These are phyloP conservation scores for Torymus aiolomorphi DNA, from an alignment of 2,888 invertebrate species.

Conservation along the genomic window DNA sequence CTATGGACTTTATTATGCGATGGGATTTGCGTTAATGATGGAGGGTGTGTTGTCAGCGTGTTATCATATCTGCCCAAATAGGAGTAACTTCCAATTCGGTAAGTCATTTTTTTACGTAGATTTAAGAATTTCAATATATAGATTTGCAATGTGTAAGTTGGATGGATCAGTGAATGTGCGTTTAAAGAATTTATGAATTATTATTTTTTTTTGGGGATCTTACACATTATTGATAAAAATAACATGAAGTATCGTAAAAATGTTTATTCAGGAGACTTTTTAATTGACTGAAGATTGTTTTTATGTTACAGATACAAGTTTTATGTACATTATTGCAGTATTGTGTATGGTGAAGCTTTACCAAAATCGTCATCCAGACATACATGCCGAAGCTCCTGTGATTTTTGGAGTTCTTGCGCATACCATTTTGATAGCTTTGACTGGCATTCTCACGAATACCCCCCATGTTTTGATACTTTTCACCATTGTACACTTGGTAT, in stretches of 20 bases:
- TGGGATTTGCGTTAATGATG: conserved; percentile 90
- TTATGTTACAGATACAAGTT: conserved; percentile 85
- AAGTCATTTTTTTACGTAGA: conserved; percentile 66
- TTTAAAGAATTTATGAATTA: no score
- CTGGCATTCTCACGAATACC: conserved; percentile 82
- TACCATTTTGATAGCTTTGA: conserved; percentile 83
- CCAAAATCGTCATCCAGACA: conserved; percentile 91
- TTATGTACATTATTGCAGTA: conserved; percentile 94
- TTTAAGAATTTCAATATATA: no score
- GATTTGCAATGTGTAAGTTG: no score
- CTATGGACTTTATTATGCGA: conserved; percentile 89
- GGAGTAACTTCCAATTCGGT: conserved; percentile 95
- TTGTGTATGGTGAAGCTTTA: conserved; percentile 91
- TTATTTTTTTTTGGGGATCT: no score
- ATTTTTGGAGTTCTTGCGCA: conserved; percentile 87
- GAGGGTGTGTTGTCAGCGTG: conserved; percentile 91
- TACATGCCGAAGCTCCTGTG: conserved; percentile 88
- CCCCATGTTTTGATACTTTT: conserved; percentile 84
- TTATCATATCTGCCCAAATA: conserved; percentile 93
- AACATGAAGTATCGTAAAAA: no score
- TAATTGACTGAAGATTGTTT: no score
- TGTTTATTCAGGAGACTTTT: no score
- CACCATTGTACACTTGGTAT: conserved; percentile 81
- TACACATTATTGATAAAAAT: no score
- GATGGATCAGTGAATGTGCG: no score